Conservation (phyloP, 2,888 invertebrate species). For the Villa cingulata region DNA sequence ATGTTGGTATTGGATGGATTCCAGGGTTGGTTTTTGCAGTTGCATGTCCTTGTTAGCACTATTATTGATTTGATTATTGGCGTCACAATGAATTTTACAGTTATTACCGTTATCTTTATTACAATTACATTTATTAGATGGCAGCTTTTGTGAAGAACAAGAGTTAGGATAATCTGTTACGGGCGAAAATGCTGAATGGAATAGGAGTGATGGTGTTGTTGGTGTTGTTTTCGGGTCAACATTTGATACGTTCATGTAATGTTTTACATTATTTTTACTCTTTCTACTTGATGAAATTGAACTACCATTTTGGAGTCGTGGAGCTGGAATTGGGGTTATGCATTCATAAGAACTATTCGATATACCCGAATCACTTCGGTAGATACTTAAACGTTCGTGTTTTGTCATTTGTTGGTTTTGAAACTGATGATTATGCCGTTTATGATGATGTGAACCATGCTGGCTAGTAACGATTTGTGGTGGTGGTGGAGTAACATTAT, state of each 20-base stretch:
- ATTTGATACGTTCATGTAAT: constrained; percentile 16
- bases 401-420: constrained; percentile 27
- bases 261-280: constrained; percentile 11
- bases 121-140: constrained; percentile 7
- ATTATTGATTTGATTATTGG: constrained; percentile 10
- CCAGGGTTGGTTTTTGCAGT: background rate
- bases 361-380: constrained; percentile 36
- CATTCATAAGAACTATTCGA: constrained; percentile 41
- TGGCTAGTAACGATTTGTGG: constrained; percentile 16
- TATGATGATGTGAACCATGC: constrained; percentile 12
- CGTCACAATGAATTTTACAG: constrained; percentile 12
- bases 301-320: constrained; percentile 26
- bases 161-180: background rate
- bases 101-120: constrained; percentile 10
- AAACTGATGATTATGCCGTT: constrained; percentile 19
- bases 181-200: background rate
- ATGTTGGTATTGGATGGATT: background rate
- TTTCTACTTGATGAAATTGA: constrained; percentile 8
- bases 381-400: constrained; percentile 32
- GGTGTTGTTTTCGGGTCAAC: background rate
- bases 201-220: background rate
- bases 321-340: constrained; percentile 44
- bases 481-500: constrained; percentile 11
- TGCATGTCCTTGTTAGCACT: constrained; percentile 6
- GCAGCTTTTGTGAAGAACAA: background rate